Conservation (phyloP, 2,888 invertebrate genomes). For the Zhuqinia jingwanae region DNA sequence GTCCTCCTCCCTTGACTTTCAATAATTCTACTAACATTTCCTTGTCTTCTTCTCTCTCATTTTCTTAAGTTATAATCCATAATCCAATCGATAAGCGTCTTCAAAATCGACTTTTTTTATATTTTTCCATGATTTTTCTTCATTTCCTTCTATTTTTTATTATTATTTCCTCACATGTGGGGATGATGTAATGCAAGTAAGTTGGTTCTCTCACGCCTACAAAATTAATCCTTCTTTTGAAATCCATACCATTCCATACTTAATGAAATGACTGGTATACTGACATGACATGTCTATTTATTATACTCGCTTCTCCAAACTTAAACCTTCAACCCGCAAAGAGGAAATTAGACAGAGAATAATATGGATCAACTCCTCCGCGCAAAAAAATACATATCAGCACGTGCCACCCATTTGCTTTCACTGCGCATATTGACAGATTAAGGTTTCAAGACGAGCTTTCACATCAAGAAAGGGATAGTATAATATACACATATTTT, state of each 20-base stretch:
- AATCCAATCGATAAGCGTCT: constrained; percentile 33
- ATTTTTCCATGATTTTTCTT: neutral
- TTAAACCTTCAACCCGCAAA: no score
- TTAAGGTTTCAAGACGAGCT: no score
- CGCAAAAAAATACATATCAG: constrained; percentile 48
- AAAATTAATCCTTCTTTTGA: constrained; percentile 56
- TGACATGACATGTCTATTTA: constrained; percentile 34
- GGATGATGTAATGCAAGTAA: neutral
- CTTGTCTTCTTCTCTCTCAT: neutral
- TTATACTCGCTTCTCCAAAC: constrained; percentile 7
- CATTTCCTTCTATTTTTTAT: no score
- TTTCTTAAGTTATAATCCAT: neutral
- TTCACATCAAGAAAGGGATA: no score
- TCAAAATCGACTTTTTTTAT: constrained; percentile 43
- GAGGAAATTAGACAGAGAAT: constrained; percentile 32
- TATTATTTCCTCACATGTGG: no score
- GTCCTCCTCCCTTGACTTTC: no score
- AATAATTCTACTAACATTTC: neutral
- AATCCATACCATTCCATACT: constrained; percentile 20
- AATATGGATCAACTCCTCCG: neutral
- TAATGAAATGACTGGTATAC: constrained; percentile 25
- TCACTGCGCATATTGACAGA: neutral
- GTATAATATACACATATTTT: no score
- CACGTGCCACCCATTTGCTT: constrained; percentile 63
- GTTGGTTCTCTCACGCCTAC: constrained; percentile 39